phyloP scores from a whole-genome alignment of 2,113 vertebrate species.

The Lophochroa leadbeateri region DNA sequence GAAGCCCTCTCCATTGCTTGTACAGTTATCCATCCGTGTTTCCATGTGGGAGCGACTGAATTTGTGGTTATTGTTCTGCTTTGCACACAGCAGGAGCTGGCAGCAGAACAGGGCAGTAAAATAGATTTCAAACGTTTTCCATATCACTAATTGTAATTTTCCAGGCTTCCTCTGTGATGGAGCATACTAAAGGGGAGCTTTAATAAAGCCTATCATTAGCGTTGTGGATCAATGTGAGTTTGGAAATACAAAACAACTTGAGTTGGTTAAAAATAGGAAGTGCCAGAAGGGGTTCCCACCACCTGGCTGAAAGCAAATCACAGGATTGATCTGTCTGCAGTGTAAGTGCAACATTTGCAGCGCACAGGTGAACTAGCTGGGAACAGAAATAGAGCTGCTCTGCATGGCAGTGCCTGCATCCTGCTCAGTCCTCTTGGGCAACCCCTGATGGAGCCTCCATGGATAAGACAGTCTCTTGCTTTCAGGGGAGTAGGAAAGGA shows the following conservation, averaged over 20 bases:
- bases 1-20: neutral
- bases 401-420: neutral
- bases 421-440: neutral
- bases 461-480: neutral
- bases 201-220: conserved; percentile 74
- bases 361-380: conserved; percentile 29
- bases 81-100: conserved; percentile 42
- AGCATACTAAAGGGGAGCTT: conserved; percentile 63
- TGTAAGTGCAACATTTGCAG: conserved; percentile 57
- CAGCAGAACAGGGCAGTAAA: conserved; percentile 42
- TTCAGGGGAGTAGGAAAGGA: neutral
- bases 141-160: conserved; percentile 70
- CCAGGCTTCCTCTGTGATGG: conserved; percentile 64
- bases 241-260: conserved; percentile 71
- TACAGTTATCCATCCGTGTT: neutral
- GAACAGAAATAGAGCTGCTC: conserved; percentile 44
- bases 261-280: conserved; percentile 75
- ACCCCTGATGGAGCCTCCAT: neutral
- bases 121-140: conserved; percentile 61
- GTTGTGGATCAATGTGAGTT: conserved; percentile 70
- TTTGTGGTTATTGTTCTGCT: conserved; percentile 50
- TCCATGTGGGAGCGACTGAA: neutral
- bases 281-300: conserved; percentile 66
- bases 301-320: conserved; percentile 64
- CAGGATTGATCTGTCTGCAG: conserved; percentile 64